Conservation (phyloP, 1,140 invertebrate species). For the Drosophila insularis region DNA sequence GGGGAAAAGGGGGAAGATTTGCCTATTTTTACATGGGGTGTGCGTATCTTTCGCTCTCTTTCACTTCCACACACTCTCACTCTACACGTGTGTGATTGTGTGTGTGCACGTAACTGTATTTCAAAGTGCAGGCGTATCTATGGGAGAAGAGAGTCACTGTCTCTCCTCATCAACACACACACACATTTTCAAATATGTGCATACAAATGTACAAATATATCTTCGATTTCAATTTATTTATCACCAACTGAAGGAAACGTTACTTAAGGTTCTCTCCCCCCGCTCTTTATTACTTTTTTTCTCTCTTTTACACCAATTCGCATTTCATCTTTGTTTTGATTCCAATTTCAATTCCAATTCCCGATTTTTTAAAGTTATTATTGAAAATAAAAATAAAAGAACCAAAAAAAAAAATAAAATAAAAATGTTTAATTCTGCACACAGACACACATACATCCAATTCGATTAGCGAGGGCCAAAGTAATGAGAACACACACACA, state of each 20-base stretch:
- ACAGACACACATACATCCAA: slow-evolving; percentile 46
- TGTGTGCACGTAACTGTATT: slow-evolving; percentile 72
- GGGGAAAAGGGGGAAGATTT: slow-evolving; percentile 43
- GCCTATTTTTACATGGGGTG: slow-evolving; percentile 69
- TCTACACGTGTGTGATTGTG: slow-evolving; percentile 29
- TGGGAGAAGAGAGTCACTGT: slow-evolving; percentile 37
- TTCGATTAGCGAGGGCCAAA: slow-evolving; percentile 45
- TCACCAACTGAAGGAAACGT: slow-evolving; percentile 59
- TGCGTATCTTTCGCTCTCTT: slow-evolving; percentile 15
- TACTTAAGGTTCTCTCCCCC: slow-evolving; percentile 43
- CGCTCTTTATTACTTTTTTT: background rate
- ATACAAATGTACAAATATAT: slow-evolving; percentile 41
- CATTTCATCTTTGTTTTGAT: slow-evolving; percentile 38
- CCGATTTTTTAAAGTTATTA: background rate
- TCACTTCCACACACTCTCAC: background rate
- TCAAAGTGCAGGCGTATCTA: slow-evolving; percentile 68
- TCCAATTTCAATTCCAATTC: slow-evolving; percentile 1
- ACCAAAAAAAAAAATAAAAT: slow-evolving; percentile 9
- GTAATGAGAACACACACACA: slow-evolving; percentile 40
- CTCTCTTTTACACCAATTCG: background rate
- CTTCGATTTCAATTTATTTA: slow-evolving; percentile 48
- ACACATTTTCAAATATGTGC: slow-evolving; percentile 29
- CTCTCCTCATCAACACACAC: slow-evolving; percentile 39
- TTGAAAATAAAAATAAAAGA: slow-evolving; percentile 3
- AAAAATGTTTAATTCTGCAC: slow-evolving; percentile 24